These are phyloP conservation scores for Phortica variegata DNA, from an alignment of 1,140 invertebrate species.

Conservation along the genomic window DNA sequence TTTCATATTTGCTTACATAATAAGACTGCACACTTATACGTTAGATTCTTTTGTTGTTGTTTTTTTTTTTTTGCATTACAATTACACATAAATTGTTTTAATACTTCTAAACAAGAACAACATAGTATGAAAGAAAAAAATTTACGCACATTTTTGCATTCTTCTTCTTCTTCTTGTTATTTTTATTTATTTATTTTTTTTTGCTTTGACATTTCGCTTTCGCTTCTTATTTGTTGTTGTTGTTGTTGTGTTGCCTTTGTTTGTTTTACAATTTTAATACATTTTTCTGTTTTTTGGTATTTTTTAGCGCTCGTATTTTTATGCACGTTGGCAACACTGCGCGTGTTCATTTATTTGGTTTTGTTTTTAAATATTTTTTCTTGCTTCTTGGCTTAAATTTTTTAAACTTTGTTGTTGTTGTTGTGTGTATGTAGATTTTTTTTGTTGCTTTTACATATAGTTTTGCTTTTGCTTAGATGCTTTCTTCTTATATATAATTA, in stretches of 20 bases:
- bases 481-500: slow-evolving; percentile 58
- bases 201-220: too few relatives aligned
- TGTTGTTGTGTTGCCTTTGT: slow-evolving; percentile 7
- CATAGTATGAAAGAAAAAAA: slow-evolving; percentile 24
- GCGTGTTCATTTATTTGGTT: slow-evolving; percentile 21
- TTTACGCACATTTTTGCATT: slow-evolving; percentile 25
- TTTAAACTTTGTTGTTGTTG: slow-evolving; percentile 20
- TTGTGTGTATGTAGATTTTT: slow-evolving; percentile 10
- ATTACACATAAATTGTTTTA: slow-evolving; percentile 16
- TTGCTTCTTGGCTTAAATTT: too few relatives aligned
- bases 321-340: slow-evolving; percentile 16
- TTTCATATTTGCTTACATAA: not conserved
- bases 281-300: slow-evolving; percentile 27
- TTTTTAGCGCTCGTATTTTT: slow-evolving; percentile 20
- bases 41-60: not conserved
- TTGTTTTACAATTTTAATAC: slow-evolving; percentile 3
- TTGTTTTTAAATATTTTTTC: too few relatives aligned
- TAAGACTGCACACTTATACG: not conserved
- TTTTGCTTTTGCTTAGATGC: slow-evolving; percentile 66
- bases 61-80: slow-evolving; percentile 12
- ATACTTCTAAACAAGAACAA: slow-evolving; percentile 36
- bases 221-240: slow-evolving; percentile 20
- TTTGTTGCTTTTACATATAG: slow-evolving; percentile 5
- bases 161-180: slow-evolving; percentile 8
- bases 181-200: slow-evolving; percentile 2